Base-by-base conservation (phyloP, 1,140 invertebrate genomes). In the Caenorhabditis briggsae region DNA sequence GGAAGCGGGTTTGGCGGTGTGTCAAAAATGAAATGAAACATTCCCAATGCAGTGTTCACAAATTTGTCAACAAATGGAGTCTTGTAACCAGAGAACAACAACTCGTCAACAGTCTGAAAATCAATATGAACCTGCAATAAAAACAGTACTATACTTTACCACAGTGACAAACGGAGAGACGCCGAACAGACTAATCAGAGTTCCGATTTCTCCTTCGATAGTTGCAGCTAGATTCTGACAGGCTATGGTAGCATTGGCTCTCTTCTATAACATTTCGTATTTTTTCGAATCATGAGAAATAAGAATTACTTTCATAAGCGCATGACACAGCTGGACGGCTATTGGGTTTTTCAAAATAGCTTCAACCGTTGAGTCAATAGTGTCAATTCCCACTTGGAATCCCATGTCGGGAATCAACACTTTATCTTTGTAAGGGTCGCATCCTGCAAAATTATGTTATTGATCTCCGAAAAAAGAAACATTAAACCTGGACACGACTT, bases 101-200 rank as follows among this genome's bases (percentile, higher is more conserved):
- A 58, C 59, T 88, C 82, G 25, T 88, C 87, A 20, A 88, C 87
- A 0, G 78, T 86, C 87, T 88, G 82, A 82, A 88, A 41, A 56
- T 16, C 5, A 18, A 58, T 58, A 23, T 33, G 7, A 23, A 5
- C 2, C 14, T 18, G 9, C 12, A 56, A 18, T 43, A 23, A 78
- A 74, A 8, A 33, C 6, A 50, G n/a, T 23, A 23, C 9, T 43
- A 53, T 23, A 59, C 25, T 25, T 53, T 61, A 88, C 87, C 87
- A 88, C 87, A 53, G 53, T 83, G 55, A 64, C 46, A 46, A 88
- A 88, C 12, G 87, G 87, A 48, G 41, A 58, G 2, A 78, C 46
- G 11, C 65, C 58, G 86, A 84, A 78, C 7, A 85, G 23, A 43
- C 59, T 55, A 18, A 84, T 84, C 5, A 87, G 70, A 12, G 53